These are phyloP conservation scores for Crotalus tigris DNA, from an alignment of 2,113 vertebrate species.

Conservation along the genomic window DNA sequence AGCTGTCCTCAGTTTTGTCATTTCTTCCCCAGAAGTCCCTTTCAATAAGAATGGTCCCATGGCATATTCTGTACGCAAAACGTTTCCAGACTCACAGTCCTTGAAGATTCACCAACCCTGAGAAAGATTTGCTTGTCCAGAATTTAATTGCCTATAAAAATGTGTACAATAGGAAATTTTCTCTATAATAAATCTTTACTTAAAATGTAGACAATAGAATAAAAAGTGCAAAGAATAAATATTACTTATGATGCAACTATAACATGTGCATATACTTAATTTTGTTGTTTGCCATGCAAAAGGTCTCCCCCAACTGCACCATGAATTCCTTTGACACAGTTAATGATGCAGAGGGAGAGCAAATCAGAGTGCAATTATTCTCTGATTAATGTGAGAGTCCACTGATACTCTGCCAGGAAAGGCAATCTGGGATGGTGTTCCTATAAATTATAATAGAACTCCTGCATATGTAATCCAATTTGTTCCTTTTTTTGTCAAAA, in stretches of 20 bases:
- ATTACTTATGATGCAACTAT: not conserved
- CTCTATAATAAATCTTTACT: not conserved
- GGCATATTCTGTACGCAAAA: not conserved
- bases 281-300: not conserved
- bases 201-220: not conserved
- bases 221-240: not conserved
- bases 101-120: not conserved
- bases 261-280: not conserved
- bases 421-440: not conserved
- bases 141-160: not conserved
- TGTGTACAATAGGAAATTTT: not conserved
- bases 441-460: slow-evolving; percentile 12
- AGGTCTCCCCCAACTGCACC: not conserved
- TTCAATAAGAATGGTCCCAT: not conserved
- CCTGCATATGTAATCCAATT: slow-evolving; percentile 28
- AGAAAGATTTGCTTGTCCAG: not conserved
- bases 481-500: slow-evolving; percentile 20
- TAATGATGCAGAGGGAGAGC: not conserved
- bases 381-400: slow-evolving; percentile 15
- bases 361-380: slow-evolving; percentile 3
- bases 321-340: slow-evolving; percentile 1
- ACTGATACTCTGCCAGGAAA: not conserved
- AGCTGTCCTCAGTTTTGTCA: not conserved
- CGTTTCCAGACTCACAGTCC: not conserved
- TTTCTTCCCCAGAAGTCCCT: not conserved